Evolutionary conservation across 2,113 vertebrate species (phyloP).

Genomic region (Reinhardtius hippoglossoides): DNA sequence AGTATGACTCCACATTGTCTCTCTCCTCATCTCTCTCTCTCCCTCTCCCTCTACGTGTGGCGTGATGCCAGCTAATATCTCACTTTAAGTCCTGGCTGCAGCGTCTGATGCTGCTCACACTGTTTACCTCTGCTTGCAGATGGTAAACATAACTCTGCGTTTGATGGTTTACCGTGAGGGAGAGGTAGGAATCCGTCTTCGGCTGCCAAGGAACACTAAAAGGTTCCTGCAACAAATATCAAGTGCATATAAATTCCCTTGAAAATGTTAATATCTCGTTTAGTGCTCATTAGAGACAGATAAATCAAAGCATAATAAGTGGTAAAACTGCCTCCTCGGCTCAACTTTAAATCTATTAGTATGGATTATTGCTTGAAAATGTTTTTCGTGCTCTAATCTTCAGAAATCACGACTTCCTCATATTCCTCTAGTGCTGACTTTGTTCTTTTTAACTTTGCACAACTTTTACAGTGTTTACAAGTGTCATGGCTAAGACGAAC

Average conservation of each 20-base stretch:
- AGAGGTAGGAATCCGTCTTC: not conserved
- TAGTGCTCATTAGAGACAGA: no score
- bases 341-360: not conserved
- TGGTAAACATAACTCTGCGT: conserved; percentile 21
- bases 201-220: not conserved
- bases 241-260: not conserved
- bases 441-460: no score
- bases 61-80: conserved; percentile 39
- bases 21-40: not conserved
- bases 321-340: not conserved
- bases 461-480: no score
- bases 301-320: not conserved
- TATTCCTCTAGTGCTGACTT: no score
- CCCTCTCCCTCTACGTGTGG: conserved; percentile 1
- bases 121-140: conserved; percentile 35
- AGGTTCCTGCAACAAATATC: not conserved
- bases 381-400: no score
- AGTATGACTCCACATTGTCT: conserved; percentile 41
- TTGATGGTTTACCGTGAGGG: not conserved
- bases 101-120: conserved; percentile 30
- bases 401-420: no score
- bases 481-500: no score
- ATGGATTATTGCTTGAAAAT: not conserved
- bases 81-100: conserved; percentile 33
- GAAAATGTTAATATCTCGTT: no score